Evolutionary conservation across 2,113 vertebrate species (phyloP).

Genomic region (Alligator sinensis): DNA sequence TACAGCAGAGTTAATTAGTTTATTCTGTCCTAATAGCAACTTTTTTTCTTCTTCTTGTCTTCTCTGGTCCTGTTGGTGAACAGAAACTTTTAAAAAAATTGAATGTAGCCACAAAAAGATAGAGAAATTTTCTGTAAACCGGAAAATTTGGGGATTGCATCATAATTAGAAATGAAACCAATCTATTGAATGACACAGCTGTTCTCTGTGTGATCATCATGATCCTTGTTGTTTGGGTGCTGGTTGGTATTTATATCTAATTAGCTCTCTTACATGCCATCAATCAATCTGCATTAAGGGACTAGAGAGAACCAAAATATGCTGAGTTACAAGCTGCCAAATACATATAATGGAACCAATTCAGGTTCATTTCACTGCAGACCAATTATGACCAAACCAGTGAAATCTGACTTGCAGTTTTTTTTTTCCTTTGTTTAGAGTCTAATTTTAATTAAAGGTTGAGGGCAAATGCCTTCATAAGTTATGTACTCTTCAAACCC

Average conservation of each 20-base stretch:
- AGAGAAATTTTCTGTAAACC: conserved; percentile 30
- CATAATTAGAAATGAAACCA: conserved; percentile 60
- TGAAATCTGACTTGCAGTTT: background rate
- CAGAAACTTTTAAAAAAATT: background rate
- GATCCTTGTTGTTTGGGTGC: conserved; percentile 77
- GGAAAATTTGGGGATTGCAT: conserved; percentile 54
- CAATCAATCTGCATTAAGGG: conserved; percentile 73
- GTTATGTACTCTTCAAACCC: background rate
- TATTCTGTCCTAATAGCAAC: background rate
- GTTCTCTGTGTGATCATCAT: conserved; percentile 73
- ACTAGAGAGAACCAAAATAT: conserved; percentile 61
- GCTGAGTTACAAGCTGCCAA: conserved; percentile 65
- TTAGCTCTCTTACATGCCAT: conserved; percentile 73
- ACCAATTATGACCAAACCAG: conserved; percentile 42
- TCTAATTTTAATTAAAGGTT: conserved; percentile 4
- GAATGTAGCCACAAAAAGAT: conserved; percentile 9
- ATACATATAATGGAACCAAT: conserved; percentile 44
- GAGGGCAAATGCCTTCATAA: conserved; percentile 27
- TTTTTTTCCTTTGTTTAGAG: background rate
- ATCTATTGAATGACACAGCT: conserved; percentile 75
- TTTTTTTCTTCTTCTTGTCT: conserved; percentile 24
- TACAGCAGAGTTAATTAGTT: too few species aligned
- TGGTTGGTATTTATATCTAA: conserved; percentile 79
- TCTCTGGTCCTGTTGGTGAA: background rate
- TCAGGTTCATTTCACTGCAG: conserved; percentile 58